Percentiles rank a stretch among this genome's conserved stretches.
These are phyloP conservation scores for Pelagia noctiluca DNA, from an alignment of 30 jellyfish, hydroid and myxozoan genomes.

Conservation along the genomic window DNA sequence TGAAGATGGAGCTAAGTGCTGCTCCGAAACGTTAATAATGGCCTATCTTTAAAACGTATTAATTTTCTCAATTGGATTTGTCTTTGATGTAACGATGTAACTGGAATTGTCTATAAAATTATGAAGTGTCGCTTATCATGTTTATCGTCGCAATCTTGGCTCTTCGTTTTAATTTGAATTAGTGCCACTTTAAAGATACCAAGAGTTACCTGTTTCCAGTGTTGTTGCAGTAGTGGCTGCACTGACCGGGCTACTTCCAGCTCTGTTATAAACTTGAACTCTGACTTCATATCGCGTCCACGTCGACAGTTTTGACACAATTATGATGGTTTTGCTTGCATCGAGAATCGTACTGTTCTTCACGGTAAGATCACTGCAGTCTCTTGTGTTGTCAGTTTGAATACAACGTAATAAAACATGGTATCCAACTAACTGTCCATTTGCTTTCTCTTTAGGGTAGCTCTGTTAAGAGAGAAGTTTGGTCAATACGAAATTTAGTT, in stretches of 20 bases:
- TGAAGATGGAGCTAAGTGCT: too few relatives aligned
- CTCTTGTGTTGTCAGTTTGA: slow-evolving; percentile 36
- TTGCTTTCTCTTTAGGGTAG: slow-evolving; percentile 4
- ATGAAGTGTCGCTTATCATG: too few relatives aligned
- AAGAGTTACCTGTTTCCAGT: slow-evolving; percentile 54
- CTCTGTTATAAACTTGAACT: slow-evolving; percentile 43
- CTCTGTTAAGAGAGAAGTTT: too few relatives aligned
- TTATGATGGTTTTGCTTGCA: background rate
- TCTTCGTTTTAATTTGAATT: too few relatives aligned
- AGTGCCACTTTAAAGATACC: too few relatives aligned
- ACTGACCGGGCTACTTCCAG: slow-evolving; percentile 46
- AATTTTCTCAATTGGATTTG: too few relatives aligned
- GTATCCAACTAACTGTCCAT: slow-evolving; percentile 47
- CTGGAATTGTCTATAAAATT: too few relatives aligned
- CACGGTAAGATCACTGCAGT: slow-evolving; percentile 11
- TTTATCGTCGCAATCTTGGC: too few relatives aligned
- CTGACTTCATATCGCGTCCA: slow-evolving; percentile 60
- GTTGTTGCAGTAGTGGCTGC: slow-evolving; percentile 5
- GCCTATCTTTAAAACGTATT: too few relatives aligned
- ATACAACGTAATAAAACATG: slow-evolving; percentile 34
- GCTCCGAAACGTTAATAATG: too few relatives aligned
- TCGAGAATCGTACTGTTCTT: background rate
- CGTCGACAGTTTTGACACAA: slow-evolving; percentile 17
- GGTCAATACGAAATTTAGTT: too few relatives aligned
- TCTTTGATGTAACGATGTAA: too few relatives aligned